Base-by-base conservation (phyloP, 2,797 vertebrate genomes). In the Pygocentrus nattereri region DNA sequence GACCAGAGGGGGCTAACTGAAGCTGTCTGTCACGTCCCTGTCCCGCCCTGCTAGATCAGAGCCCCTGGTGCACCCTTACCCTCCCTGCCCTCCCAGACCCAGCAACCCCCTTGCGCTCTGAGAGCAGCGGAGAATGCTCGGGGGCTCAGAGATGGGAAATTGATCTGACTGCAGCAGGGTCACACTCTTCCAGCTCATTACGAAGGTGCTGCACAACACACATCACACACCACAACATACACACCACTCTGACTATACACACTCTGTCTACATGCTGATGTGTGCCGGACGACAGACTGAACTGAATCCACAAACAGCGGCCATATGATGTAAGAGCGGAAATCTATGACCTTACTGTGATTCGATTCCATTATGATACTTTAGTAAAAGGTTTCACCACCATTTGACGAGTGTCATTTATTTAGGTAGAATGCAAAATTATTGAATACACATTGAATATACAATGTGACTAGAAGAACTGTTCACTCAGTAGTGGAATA, bases 131-230 rank as follows among this genome's bases (percentile, higher is more conserved):
- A 15, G 67, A 64, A 12, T 25, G 74, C 80, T 82, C 23, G 47
- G 8, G 74, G 80, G 80, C 56, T 65, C 64, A 80, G 72, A 76
- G 67, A 79, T 85, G 61, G 79, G 78, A 81, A 85, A 84, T 70
- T 72, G 78, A 85, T 82, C 85, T 56, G 80, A 79, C 77, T 79
- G 67, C 71, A 82, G 74, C 74, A 82, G 80, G 79, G 76, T 62
- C 79, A 84, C 62, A 79, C 73, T 81, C 23, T 68, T 68, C 76
- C 80, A 69, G 64, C 52, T 84, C 59, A 68, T 84, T 84, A 80
- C 73, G 44, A 64, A 64, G 70, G 68, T 50, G 68, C 76, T 64
- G 74, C 59, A 59, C 62, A 80, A 67, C 41, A 65, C 59, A 52
- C 41, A 64, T 25, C 10, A 54, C 44, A 52, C 34, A 11, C 34